A percentile compares a stretch with the other conserved stretches of the same genome.
Evolutionary conservation across 2,888 invertebrate genomes (phyloP).

Genomic region (Elegia similella): DNA sequence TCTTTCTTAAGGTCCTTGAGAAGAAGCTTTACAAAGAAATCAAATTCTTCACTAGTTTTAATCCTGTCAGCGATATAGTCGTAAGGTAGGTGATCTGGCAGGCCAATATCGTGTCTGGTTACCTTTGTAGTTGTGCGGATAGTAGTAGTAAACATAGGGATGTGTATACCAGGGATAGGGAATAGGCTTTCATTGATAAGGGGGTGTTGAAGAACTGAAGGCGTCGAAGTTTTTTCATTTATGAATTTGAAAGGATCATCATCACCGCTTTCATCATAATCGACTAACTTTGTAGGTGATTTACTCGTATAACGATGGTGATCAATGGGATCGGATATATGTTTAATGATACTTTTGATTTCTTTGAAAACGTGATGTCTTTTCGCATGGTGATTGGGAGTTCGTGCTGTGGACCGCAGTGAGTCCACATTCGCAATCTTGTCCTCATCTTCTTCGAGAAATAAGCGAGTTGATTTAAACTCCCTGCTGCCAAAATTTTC

Average conservation of each 20-base stretch:
- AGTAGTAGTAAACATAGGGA: background rate
- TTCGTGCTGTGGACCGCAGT: background rate
- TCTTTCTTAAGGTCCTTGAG: background rate
- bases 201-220: background rate
- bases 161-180: background rate
- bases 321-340: background rate
- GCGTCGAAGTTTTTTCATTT: background rate
- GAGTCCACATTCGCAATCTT: background rate
- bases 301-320: background rate
- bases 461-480: background rate
- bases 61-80: background rate
- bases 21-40: background rate
- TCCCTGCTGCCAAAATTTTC: background rate
- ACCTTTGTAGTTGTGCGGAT: background rate
- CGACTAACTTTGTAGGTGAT: background rate
- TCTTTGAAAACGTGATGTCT: background rate
- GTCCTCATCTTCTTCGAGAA: background rate
- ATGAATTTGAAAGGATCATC: slow-evolving; percentile 17
- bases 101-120: background rate
- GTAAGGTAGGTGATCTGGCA: background rate
- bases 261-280: background rate
- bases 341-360: background rate
- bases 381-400: background rate
- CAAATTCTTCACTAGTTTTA: background rate
- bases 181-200: background rate